Conservation (phyloP, 2,888 invertebrate genomes). For the Seira sanloemensis region DNA sequence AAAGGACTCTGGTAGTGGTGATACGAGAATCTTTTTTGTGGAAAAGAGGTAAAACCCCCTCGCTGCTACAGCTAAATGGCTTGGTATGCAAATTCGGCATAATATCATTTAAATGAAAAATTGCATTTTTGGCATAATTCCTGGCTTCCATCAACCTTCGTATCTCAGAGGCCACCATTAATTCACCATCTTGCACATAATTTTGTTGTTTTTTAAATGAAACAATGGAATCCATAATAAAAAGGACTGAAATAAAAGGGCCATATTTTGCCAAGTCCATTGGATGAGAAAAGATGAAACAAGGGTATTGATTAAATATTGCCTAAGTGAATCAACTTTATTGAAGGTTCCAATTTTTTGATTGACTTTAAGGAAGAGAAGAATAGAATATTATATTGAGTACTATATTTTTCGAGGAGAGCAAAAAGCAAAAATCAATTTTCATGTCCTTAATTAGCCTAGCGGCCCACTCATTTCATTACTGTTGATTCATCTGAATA, state of each 20-base stretch:
- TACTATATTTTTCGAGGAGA: too few relatives aligned
- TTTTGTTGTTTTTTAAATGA: neutral
- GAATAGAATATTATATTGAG: neutral
- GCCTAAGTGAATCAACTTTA: neutral
- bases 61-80: neutral
- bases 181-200: neutral
- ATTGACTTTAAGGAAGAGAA: neutral
- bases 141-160: neutral
- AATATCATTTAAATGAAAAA: neutral
- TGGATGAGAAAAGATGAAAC: neutral
- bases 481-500: constrained; percentile 48
- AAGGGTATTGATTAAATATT: neutral
- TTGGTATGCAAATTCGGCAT: neutral
- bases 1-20: too few relatives aligned
- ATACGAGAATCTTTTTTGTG: neutral
- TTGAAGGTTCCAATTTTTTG: neutral
- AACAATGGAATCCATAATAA: neutral
- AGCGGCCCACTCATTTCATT: neutral
- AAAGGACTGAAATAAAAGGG: neutral
- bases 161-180: neutral
- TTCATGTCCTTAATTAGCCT: neutral
- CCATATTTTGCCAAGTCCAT: neutral
- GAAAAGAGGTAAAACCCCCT: constrained; percentile 10
- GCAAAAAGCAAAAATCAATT: neutral
- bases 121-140: neutral